A percentile compares a stretch with the other conserved stretches of the same genome.
These are phyloP conservation scores for Sycobia sp. DNA, from an alignment of 1,140 invertebrate species.

Conservation along the genomic window DNA sequence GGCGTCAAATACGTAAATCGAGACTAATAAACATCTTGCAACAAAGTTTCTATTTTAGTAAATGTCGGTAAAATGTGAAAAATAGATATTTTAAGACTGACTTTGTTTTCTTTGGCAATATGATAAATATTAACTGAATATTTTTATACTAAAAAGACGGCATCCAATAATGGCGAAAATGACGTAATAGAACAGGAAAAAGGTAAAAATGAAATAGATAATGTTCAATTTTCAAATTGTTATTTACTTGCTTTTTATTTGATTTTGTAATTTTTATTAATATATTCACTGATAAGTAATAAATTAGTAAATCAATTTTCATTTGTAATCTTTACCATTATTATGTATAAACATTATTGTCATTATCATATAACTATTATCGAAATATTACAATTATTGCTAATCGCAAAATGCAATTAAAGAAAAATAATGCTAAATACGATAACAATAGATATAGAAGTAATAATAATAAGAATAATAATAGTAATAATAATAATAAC, in stretches of 20 bases:
- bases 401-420: conserved; percentile 21
- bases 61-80: no score
- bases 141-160: no score
- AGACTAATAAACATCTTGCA: no score
- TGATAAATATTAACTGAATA: neutral
- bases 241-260: conserved; percentile 28
- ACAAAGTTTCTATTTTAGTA: no score
- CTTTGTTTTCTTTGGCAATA: neutral
- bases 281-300: conserved; percentile 29
- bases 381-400: conserved; percentile 35
- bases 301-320: conserved; percentile 26
- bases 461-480: conserved; percentile 18
- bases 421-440: conserved; percentile 3
- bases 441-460: conserved; percentile 12
- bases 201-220: neutral
- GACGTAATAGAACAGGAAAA: neutral
- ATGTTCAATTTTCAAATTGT: conserved; percentile 6
- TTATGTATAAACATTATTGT: conserved; percentile 34
- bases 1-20: no score
- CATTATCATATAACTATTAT: conserved; percentile 45
- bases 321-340: conserved; percentile 18
- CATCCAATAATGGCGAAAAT: no score
- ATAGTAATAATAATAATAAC: conserved; percentile 28
- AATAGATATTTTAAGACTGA: neutral
- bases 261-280: conserved; percentile 26